Conservation (phyloP, 2,797 vertebrate genomes). For the Zalophus californianus region DNA sequence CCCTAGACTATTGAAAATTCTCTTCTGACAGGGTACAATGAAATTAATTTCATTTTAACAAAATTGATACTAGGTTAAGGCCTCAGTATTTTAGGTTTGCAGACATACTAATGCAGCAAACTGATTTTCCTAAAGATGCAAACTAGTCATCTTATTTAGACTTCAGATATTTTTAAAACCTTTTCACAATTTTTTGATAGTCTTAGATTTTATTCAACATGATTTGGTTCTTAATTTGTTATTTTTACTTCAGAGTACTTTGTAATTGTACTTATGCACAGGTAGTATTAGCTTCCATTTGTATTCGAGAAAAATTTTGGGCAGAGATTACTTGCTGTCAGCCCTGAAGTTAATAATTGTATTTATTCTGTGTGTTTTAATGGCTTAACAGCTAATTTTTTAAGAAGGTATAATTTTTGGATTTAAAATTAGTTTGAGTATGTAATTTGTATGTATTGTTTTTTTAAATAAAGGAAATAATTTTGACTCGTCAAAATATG, state of each 20-base stretch:
- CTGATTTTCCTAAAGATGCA: background rate
- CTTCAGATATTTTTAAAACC: slow-evolving; percentile 4
- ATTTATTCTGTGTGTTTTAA: slow-evolving; percentile 9
- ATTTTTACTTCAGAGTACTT: background rate
- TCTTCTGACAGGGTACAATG: background rate
- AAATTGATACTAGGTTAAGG: background rate
- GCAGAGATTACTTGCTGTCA: background rate
- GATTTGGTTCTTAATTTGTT: background rate
- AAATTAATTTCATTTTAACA: slow-evolving; percentile 45
- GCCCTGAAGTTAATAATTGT: slow-evolving; percentile 1
- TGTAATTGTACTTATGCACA: background rate
- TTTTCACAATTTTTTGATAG: background rate
- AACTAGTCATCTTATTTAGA: background rate
- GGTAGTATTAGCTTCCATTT: background rate
- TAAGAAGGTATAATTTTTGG: slow-evolving; percentile 6
- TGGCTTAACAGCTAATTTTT: slow-evolving; percentile 18
- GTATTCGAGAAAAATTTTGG: slow-evolving; percentile 5
- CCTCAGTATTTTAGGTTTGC: background rate
- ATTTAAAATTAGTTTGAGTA: slow-evolving; percentile 4
- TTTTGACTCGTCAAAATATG: background rate
- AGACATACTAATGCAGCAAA: background rate
- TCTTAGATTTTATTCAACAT: background rate
- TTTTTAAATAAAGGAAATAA: background rate
- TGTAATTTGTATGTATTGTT: background rate
- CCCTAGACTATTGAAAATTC: background rate